Evolutionary conservation across 1,140 invertebrate genomes (phyloP).

Genomic region (Dinoponera quadriceps): DNA sequence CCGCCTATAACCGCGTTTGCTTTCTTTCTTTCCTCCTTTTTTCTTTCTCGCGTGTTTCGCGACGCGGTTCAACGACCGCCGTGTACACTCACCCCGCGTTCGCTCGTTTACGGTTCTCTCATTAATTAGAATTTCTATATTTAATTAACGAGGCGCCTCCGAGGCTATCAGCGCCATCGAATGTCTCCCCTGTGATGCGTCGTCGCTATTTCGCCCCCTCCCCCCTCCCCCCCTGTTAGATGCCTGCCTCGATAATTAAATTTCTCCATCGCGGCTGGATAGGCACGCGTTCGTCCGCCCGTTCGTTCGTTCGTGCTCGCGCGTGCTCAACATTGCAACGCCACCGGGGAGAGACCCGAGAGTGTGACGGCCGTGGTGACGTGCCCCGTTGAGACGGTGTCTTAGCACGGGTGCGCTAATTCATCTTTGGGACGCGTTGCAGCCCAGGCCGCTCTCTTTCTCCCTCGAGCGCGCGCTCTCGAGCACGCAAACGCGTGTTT

Average conservation of each 20-base stretch:
- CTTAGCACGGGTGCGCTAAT: conserved; percentile 53
- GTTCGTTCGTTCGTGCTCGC: too few relatives aligned
- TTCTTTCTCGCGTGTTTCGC: conserved; percentile 60
- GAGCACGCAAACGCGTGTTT: conserved; percentile 54
- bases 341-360: not conserved
- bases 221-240: not conserved
- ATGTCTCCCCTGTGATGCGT: conserved; percentile 52
- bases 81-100: conserved; percentile 40
- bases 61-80: conserved; percentile 66
- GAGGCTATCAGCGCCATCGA: conserved; percentile 61
- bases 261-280: conserved; percentile 31
- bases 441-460: conserved; percentile 15
- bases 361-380: conserved; percentile 43
- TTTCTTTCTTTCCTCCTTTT: conserved; percentile 4
- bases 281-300: not conserved
- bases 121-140: conserved; percentile 68
- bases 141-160: conserved; percentile 68
- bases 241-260: conserved; percentile 50
- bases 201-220: conserved; percentile 30
- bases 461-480: conserved; percentile 48
- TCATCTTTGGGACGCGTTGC: conserved; percentile 29
- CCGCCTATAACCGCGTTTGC: not conserved
- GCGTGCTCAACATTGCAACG: not conserved
- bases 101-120: not conserved
- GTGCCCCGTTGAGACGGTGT: conserved; percentile 19